Evolutionary conservation across 2,888 invertebrate species (phyloP), one percentile per base, ranked within the genome.

Genomic region (Caenorhabditis drosophilae): DNA sequence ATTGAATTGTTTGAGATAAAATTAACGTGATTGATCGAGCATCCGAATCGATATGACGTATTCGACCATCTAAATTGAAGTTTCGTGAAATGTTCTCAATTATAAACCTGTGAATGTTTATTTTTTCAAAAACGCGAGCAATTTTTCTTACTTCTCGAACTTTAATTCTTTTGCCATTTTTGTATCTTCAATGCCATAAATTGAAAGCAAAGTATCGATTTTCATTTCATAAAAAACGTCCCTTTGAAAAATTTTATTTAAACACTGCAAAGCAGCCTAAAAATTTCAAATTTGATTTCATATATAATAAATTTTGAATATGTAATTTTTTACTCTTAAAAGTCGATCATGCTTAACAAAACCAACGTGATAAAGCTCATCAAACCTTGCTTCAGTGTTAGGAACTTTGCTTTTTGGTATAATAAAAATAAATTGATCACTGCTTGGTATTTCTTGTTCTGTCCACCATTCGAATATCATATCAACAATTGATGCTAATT

Each of bases 311-410:
- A 36, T n/a, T n/a, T n/a, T n/a, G n/a, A n/a, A n/a, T n/a, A n/a
- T n/a, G n/a, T 11, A 35, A 2, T 18, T n/a, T 4, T 6, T 2
- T 26, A 61, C 69, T 49, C 56, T 67, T 18, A 70, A 54, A 20
- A 63, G 23, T 38, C 52, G 38, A n/a, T 62, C 53, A 40, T 63
- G 63, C 31, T 58, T 70, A 23, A 70, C 49, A 41, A 35, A 67
- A 4, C 67, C 70, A 16, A 67, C 57, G 42, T 67, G 60, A 58
- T 64, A 70, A 1, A 63, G 40, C 25, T 70, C 60, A 42, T 70
- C 70, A 20, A 70, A 38, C 7, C 27, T 25, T 4, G 40, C 45
- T 6, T 59, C 59, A 26, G 23, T 40, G 16, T 59, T 59, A n/a
- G 55, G 41, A 9, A 48, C 48, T 4, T 23, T 31, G 25, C 38